Evolutionary conservation across 2,113 vertebrate species (phyloP), one percentile per base, ranked within the genome.

Genomic region (Paratilapia polleni): DNA sequence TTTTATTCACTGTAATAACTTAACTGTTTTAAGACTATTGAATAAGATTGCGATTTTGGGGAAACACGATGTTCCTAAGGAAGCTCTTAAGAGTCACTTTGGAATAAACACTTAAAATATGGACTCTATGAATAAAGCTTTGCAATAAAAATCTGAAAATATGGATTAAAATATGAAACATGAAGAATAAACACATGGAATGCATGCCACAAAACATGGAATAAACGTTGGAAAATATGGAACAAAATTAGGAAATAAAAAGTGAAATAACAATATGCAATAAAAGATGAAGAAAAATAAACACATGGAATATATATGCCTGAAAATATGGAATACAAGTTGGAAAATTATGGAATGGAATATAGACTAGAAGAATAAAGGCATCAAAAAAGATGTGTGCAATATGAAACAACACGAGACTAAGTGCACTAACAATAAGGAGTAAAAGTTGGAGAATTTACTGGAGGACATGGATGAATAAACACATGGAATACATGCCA

Each of bases 401-500:
- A 47, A 68, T 26, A 19, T 47, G 41, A 47, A 68, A 26, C 47
- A 52, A 70, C 5, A 28, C 22, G 26, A 52, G 15, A 52, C 8
- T 52, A 54, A 43, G 43, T 52, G 43, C 24, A 20, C 49, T 0
- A 49, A 19, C 0, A 68, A 34, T 4, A 3, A 49, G 17, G 6
- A 49, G 41, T 17, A 49, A 28, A 68, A 28, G 41, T 70, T 70
- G 2, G 43, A 47, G 43, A 36, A 36, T 36, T 5, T 36, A 7
- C 6, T 8, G 8, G 36, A 36, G 4, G 13, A 14, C 0, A 11
- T 70, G 22, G 28, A 68, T 19, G 13, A 17, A 0, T 66, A 17
- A 68, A 68, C 38, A 47, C 64, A 47, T 68, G 63, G 41, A 68
- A 26, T 47, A 11, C 4, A 68, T 19, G 28, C 15, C 24, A 52